A percentile compares a stretch with the other conserved stretches of the same genome.
phyloP scores from a whole-genome alignment of 2,113 vertebrate genomes.

The Pogona vitticeps region DNA sequence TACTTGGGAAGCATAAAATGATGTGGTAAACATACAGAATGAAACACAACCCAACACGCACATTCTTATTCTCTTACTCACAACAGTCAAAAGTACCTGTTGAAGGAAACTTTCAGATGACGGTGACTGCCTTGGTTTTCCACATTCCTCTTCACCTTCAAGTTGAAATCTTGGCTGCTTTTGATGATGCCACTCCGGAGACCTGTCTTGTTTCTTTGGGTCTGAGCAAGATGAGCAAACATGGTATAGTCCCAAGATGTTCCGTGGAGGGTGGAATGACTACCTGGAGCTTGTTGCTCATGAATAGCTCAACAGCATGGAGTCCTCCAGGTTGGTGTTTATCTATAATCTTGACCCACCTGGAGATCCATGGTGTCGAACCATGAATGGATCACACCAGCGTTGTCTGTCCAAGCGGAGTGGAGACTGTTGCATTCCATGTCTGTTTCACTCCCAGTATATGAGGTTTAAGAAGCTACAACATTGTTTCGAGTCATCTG shows the following conservation, averaged over 20 bases:
- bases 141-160: neutral
- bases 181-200: neutral
- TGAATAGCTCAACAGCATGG: conserved; percentile 84
- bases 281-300: conserved; percentile 62
- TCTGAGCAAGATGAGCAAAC: neutral
- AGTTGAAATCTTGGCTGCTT: conserved; percentile 17
- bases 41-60: neutral
- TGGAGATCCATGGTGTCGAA: conserved; percentile 85
- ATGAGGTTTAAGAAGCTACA: neutral
- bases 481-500: neutral
- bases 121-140: neutral
- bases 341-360: conserved; percentile 81
- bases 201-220: conserved; percentile 21
- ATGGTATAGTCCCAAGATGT: conserved; percentile 22
- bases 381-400: conserved; percentile 73
- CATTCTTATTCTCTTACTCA: neutral
- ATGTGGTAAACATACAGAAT: neutral
- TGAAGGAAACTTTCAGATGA: conserved; percentile 8
- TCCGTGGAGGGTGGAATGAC: conserved; percentile 32
- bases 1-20: neutral
- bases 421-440: neutral
- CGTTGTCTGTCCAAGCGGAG: conserved; percentile 49
- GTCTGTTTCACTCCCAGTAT: conserved; percentile 67
- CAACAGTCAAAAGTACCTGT: neutral
- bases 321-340: conserved; percentile 85